Evolutionary conservation across 2,888 invertebrate genomes (phyloP).

Genomic region (Dendrolimus pini): DNA sequence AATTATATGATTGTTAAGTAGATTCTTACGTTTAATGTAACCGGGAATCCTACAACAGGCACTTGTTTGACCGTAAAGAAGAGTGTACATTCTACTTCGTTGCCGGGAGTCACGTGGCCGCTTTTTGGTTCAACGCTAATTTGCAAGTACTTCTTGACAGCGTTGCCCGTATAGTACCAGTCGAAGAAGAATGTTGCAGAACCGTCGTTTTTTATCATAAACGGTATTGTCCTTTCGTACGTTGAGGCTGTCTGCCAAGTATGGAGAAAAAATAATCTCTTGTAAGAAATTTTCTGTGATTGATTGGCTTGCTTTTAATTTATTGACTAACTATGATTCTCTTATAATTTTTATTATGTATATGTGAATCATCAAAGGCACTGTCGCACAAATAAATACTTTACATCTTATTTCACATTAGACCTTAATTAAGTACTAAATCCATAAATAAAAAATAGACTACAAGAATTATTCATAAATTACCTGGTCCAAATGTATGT

Average conservation of each 20-base stretch:
- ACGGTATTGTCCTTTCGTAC: constrained; percentile 55
- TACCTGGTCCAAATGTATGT: constrained; percentile 66
- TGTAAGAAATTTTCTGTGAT: too few relatives aligned
- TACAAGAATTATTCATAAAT: background rate
- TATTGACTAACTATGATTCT: too few relatives aligned
- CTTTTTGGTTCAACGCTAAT: constrained; percentile 48
- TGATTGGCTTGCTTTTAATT: too few relatives aligned
- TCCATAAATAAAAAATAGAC: too few relatives aligned
- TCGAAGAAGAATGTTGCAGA: constrained; percentile 63
- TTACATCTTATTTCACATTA: too few relatives aligned
- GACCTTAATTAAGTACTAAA: too few relatives aligned
- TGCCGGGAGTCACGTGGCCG: constrained; percentile 51
- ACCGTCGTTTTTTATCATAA: constrained; percentile 57
- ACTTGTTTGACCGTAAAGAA: constrained; percentile 55
- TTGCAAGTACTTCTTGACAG: constrained; percentile 56
- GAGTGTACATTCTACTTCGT: constrained; percentile 44
- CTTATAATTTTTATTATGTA: too few relatives aligned
- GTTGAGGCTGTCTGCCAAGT: constrained; percentile 56
- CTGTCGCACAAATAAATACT: too few relatives aligned
- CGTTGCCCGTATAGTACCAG: constrained; percentile 44
- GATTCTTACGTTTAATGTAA: constrained; percentile 43
- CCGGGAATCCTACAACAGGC: constrained; percentile 54
- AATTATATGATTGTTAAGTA: too few relatives aligned
- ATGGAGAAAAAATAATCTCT: background rate
- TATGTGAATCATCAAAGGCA: too few relatives aligned